Percentiles rank a stretch among this genome's conserved stretches.
These are phyloP conservation scores for Actias luna DNA, from an alignment of 2,888 invertebrate species.

Conservation along the genomic window DNA sequence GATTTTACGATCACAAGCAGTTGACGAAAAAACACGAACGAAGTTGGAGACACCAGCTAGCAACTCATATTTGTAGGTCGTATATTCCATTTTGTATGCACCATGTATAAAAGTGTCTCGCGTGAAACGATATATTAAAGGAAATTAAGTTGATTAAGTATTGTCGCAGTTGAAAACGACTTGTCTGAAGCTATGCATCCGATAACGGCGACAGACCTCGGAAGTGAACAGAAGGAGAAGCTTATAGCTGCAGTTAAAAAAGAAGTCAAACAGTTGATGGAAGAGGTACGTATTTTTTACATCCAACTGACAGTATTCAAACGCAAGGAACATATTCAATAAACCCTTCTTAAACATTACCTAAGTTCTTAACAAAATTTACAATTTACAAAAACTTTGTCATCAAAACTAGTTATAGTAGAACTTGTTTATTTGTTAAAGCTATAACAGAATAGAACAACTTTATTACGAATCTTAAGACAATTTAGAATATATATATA, in stretches of 20 bases:
- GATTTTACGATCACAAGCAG: too few relatives aligned
- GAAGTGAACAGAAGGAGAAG: conserved; percentile 86
- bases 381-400: too few relatives aligned
- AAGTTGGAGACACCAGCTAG: too few relatives aligned
- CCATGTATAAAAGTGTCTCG: too few relatives aligned
- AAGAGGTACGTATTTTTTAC: conserved; percentile 81
- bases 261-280: conserved; percentile 98
- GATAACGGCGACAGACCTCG: conserved; percentile 55
- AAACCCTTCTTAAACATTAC: too few relatives aligned
- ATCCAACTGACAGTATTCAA: not conserved
- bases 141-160: not conserved
- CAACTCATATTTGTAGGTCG: too few relatives aligned
- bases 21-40: too few relatives aligned
- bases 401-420: not conserved
- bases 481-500: not conserved
- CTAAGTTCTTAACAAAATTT: too few relatives aligned
- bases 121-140: not conserved
- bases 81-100: too few relatives aligned
- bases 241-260: conserved; percentile 91
- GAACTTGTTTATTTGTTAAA: not conserved
- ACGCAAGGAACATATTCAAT: too few relatives aligned
- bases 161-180: conserved; percentile 53
- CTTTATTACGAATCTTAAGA: not conserved
- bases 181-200: conserved; percentile 69
- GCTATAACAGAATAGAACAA: not conserved